Percentiles rank a stretch among this genome's conserved stretches.
These are phyloP conservation scores for Megathymus violae DNA, from an alignment of 1,140 invertebrate species.

Conservation along the genomic window DNA sequence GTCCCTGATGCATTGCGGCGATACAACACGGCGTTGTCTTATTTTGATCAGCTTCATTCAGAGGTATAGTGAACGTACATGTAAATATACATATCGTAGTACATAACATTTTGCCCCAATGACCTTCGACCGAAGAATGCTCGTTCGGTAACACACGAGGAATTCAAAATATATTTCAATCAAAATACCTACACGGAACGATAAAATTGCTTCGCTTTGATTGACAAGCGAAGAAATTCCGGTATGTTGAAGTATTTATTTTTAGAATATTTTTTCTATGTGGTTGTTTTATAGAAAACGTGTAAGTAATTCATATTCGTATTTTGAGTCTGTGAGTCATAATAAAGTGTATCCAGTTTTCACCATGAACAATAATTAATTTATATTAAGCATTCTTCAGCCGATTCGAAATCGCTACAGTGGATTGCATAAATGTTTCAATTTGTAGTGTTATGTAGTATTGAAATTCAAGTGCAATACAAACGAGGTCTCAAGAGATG, in stretches of 20 bases:
- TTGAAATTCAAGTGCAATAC: conserved; percentile 33
- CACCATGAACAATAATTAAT: too few relatives aligned
- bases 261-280: too few relatives aligned
- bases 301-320: too few relatives aligned
- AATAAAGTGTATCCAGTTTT: too few relatives aligned
- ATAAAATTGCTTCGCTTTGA: not conserved
- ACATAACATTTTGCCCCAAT: conserved; percentile 34
- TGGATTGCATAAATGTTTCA: conserved; percentile 33
- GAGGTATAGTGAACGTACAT: conserved; percentile 36
- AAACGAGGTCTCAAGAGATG: conserved; percentile 31
- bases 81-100: too few relatives aligned
- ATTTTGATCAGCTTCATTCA: conserved; percentile 48
- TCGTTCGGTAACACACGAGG: conserved; percentile 10
- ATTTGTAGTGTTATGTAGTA: conserved; percentile 32
- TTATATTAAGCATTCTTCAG: too few relatives aligned
- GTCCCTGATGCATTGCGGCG: conserved; percentile 45
- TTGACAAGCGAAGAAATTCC: not conserved
- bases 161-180: not conserved
- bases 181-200: not conserved
- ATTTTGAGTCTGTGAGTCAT: too few relatives aligned
- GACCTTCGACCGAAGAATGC: conserved; percentile 17
- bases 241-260: too few relatives aligned
- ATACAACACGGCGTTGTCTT: conserved; percentile 44
- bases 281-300: too few relatives aligned
- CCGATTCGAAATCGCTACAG: conserved; percentile 20